Evolutionary conservation across 1,140 invertebrate genomes (phyloP).

Genomic region (Eciton burchellii): DNA sequence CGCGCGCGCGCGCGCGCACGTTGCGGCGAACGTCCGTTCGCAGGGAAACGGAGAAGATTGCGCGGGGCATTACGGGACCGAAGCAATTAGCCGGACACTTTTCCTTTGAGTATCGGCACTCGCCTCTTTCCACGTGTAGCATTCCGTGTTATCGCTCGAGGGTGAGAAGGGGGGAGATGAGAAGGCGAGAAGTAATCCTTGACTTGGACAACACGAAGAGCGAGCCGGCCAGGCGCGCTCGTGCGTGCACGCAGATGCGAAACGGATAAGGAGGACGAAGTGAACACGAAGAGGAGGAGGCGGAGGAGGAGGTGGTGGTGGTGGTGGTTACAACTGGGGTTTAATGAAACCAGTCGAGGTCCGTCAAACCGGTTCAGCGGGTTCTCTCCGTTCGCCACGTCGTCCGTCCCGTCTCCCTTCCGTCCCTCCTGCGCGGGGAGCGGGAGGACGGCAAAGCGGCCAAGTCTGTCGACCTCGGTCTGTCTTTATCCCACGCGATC

Average conservation of each 20-base stretch:
- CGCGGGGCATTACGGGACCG: conserved; percentile 47
- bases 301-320: conserved; percentile 67
- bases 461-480: conserved; percentile 66
- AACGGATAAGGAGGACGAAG: conserved; percentile 59
- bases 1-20: conserved; percentile 20
- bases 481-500: conserved; percentile 20
- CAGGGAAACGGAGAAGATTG: conserved; percentile 45
- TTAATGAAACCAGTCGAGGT: conserved; percentile 83
- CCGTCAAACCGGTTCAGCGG: conserved; percentile 80
- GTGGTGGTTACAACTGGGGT: conserved; percentile 80
- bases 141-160: conserved; percentile 42
- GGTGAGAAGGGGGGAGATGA: conserved; percentile 12
- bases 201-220: conserved; percentile 61
- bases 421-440: conserved; percentile 20
- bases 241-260: conserved; percentile 66
- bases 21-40: conserved; percentile 33
- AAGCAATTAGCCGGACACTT: conserved; percentile 54
- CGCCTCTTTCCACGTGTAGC: conserved; percentile 20
- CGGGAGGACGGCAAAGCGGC: conserved; percentile 45
- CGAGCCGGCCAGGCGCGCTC: conserved; percentile 56
- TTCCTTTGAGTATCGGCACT: conserved; percentile 48
- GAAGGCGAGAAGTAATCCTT: conserved; percentile 30
- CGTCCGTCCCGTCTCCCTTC: conserved; percentile 30
- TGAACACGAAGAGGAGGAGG: conserved; percentile 15
- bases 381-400: conserved; percentile 73